Evolutionary conservation across 2,113 vertebrate genomes (phyloP), one percentile per base, ranked within the genome.

Genomic region (Atherinomorus stipes): DNA sequence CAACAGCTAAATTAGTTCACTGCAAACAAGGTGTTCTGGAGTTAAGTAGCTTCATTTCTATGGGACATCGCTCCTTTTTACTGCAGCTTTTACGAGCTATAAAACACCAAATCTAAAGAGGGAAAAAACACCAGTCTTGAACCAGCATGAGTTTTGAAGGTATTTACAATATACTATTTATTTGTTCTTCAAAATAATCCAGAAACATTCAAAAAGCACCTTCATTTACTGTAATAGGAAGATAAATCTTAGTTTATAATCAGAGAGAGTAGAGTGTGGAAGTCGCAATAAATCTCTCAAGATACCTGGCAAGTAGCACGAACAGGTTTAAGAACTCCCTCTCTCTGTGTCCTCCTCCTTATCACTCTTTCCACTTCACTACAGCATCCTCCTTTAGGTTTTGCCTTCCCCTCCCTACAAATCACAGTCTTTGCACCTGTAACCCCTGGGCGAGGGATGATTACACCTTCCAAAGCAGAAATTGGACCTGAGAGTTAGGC

Each of bases 361-460:
- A 63, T 79, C 61, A n/a, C 74, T 74, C 70, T 21, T 40, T 76
- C 68, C n/a, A 50, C 74, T 42, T 53, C 45, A 8, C 67, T 62
- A 37, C 65, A 54, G 61, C 59, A 58, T 68, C 68, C 62, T 69
- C 71, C 67, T 60, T 65, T 59, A 53, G 58, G 57, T 74, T 69
- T 73, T 63, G n/a, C 60, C 59, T 64, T 66, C 58, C 58, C 76
- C 71, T 71, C 78, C 52, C 54, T 81, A 67, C 73, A 88, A 90
- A 91, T 91, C 88, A 90, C 81, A 77, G 71, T 80, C 70, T 76
- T 71, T 80, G 80, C 85, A 86, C 88, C 85, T 83, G 85, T 85
- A 91, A 84, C 91, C 89, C 80, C 73, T 58, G 74, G 79, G 84
- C 81, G 58, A 88, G 80, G 71, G 74, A 91, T 89, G 90, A 93